phyloP scores from a whole-genome alignment of 1,140 invertebrate species.

The Neodiprion lecontei region DNA sequence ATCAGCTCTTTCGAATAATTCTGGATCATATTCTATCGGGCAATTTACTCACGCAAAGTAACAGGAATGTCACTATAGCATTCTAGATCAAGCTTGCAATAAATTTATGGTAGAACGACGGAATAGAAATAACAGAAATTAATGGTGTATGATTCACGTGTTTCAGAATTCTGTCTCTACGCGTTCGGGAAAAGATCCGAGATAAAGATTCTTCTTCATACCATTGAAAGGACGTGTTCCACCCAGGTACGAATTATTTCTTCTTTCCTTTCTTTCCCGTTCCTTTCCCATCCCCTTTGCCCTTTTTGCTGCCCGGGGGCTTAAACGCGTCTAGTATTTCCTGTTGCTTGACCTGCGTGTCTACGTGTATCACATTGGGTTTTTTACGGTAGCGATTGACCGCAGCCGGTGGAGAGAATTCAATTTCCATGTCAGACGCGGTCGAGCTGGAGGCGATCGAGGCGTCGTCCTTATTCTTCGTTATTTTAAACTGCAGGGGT shows the following conservation, averaged over 20 bases:
- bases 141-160: too few species aligned
- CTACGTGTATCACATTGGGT: slow-evolving; percentile 55
- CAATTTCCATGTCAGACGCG: slow-evolving; percentile 59
- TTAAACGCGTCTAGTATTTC: slow-evolving; percentile 52
- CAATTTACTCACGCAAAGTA: too few species aligned
- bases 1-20: too few species aligned
- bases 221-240: background rate
- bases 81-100: too few species aligned
- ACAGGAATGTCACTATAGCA: too few species aligned
- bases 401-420: slow-evolving; percentile 55
- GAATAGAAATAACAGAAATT: too few species aligned
- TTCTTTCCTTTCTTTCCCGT: slow-evolving; percentile 23
- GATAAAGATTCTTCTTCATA: too few species aligned
- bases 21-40: too few species aligned
- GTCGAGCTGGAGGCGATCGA: slow-evolving; percentile 46
- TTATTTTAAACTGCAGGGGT: slow-evolving; percentile 56
- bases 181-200: too few species aligned
- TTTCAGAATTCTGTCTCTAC: too few species aligned
- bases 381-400: slow-evolving; percentile 47
- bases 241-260: background rate
- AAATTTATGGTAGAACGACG: too few species aligned
- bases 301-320: background rate
- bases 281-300: slow-evolving; percentile 29
- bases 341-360: slow-evolving; percentile 54
- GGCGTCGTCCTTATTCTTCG: slow-evolving; percentile 44